Conservation (phyloP, 2,888 invertebrate species). For the Nysson spinosus region DNA sequence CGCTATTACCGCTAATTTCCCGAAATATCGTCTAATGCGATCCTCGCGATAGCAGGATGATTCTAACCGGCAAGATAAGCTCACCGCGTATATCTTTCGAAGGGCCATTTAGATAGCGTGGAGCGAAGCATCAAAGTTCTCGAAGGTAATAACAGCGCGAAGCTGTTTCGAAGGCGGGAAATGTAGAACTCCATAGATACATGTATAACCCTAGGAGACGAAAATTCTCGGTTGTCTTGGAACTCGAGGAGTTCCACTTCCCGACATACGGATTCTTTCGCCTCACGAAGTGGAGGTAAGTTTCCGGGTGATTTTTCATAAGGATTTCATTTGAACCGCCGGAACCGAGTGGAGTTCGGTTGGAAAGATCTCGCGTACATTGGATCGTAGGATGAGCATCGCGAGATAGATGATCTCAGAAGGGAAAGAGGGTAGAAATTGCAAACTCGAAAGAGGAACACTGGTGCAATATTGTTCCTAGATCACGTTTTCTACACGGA, state of each 20-base stretch:
- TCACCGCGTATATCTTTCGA: neutral
- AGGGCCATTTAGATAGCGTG: constrained; percentile 20
- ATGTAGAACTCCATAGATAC: too few relatives aligned
- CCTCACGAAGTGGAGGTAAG: constrained; percentile 6
- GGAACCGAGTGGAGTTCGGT: neutral
- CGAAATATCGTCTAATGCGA: too few relatives aligned
- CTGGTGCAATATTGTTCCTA: constrained; percentile 57
- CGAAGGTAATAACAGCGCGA: neutral
- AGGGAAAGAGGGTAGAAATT: constrained; percentile 34
- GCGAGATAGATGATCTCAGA: neutral
- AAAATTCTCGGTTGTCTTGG: too few relatives aligned
- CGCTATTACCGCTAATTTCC: too few relatives aligned
- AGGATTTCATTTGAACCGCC: constrained; percentile 48
- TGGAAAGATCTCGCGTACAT: neutral
- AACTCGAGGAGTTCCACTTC: too few relatives aligned
- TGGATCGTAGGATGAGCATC: neutral
- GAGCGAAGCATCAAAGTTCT: neutral
- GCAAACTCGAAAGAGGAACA: constrained; percentile 39
- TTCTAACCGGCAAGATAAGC: constrained; percentile 10
- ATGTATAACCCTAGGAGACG: too few relatives aligned
- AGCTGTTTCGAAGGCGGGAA: neutral
- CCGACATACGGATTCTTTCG: too few relatives aligned
- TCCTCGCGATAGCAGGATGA: neutral
- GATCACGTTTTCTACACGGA: constrained; percentile 61
- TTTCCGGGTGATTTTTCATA: constrained; percentile 53